Base-by-base conservation (phyloP, 2,888 invertebrate genomes). In the Pasiphila rectangulata region DNA sequence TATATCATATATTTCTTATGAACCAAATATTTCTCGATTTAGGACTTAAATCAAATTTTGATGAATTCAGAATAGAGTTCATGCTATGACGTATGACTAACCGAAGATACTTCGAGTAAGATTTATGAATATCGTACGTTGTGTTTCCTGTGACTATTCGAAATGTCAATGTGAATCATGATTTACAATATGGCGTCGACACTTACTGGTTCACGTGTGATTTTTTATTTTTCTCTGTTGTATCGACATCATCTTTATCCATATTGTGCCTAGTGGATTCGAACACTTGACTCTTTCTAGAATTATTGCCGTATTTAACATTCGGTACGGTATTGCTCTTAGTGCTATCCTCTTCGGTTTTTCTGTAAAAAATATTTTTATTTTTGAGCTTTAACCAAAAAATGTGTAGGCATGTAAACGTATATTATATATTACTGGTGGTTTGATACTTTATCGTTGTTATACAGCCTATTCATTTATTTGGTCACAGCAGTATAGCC, bases 231-330 rank as follows among this genome's bases (percentile, higher is more conserved):
- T 92, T 93, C 59, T 94, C 94, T 58, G 91, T 92, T 19, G 92
- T 91, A 37, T 94, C 94, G 72, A 92, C 91, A 77, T 94, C 94
- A 65, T 94, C 94, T 66, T 92, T 90, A 57, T 94, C 94, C 53
- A 93, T 92, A 43, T 93, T 93, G 84, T 91, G 93, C 65, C 93
- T 80, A 51, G 93, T 92, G 46, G 93, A 91, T 79, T 94, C 94
- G 68, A 94, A 94, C 56, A 93, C 91, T 69, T 93, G 89, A 62
- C 90, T 91, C 82, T 93, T 90, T 74, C 90, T 80, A 69, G 83
- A 82, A 69, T 71, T 80, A 75, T 72, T 80, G 49, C 83, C 85
- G 58, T 83, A 83, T 79, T 84, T 79, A 61, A 81, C 75, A 69
- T 73, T 83, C 75, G 80, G 84, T 76, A 86, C 75, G 63, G 83